These are phyloP conservation scores for Biston betularia DNA, from an alignment of 2,888 invertebrate species.

Conservation along the genomic window DNA sequence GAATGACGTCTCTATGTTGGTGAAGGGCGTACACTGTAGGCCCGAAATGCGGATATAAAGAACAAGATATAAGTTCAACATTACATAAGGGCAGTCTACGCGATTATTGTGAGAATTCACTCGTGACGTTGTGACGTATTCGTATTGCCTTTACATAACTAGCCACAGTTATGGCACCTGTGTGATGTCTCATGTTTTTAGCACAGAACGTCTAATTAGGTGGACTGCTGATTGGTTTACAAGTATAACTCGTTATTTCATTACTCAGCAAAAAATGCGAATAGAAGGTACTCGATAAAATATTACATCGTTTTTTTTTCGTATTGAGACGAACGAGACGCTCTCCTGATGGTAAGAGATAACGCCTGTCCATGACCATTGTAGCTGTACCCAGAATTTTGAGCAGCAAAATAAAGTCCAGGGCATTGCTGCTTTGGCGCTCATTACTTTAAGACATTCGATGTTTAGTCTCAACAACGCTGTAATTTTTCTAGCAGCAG, in stretches of 20 bases:
- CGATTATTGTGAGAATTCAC: constrained; percentile 14
- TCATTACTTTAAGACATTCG: too few relatives aligned
- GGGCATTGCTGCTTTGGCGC: too few relatives aligned
- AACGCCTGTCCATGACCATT: too few relatives aligned
- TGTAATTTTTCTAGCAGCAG: too few relatives aligned
- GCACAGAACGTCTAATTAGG: constrained; percentile 29
- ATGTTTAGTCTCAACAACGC: too few relatives aligned
- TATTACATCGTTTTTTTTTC: not conserved
- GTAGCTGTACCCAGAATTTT: too few relatives aligned
- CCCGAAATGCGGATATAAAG: constrained; percentile 31
- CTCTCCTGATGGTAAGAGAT: too few relatives aligned
- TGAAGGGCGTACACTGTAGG: constrained; percentile 6
- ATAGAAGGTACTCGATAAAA: not conserved
- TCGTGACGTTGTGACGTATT: constrained; percentile 30
- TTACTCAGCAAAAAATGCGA: constrained; percentile 2
- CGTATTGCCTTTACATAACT: constrained; percentile 13
- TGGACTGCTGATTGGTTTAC: constrained; percentile 21
- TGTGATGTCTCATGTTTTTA: constrained; percentile 25
- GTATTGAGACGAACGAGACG: too few relatives aligned
- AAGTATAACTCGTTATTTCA: not conserved
- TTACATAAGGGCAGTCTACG: constrained; percentile 1
- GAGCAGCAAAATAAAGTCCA: too few relatives aligned
- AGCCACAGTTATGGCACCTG: not conserved
- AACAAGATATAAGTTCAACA: constrained; percentile 9
- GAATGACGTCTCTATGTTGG: constrained; percentile 21